These are phyloP conservation scores for Aphidius gifuensis DNA, from an alignment of 1,140 invertebrate genomes.

Conservation along the genomic window DNA sequence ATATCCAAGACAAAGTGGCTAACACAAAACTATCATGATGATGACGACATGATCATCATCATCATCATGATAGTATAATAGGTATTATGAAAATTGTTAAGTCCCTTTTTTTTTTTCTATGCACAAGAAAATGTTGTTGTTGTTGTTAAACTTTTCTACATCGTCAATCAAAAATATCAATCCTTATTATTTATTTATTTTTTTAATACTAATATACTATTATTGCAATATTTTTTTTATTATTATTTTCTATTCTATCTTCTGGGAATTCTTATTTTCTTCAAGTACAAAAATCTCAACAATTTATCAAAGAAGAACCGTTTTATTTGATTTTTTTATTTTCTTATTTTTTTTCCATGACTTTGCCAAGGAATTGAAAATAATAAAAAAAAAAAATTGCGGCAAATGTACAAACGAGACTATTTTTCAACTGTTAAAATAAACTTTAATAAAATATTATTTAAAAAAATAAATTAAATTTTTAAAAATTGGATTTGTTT, in stretches of 20 bases:
- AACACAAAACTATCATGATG: neutral
- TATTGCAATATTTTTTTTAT: neutral
- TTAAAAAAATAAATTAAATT: too few species aligned
- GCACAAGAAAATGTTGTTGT: too few species aligned
- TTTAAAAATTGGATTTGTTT: too few species aligned
- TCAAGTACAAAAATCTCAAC: slow-evolving; percentile 3
- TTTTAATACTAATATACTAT: neutral
- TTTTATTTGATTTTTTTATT: too few species aligned
- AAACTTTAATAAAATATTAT: slow-evolving; percentile 23
- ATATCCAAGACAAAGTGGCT: neutral
- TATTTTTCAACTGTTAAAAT: slow-evolving; percentile 17
- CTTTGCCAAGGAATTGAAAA: too few species aligned
- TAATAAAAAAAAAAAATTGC: neutral
- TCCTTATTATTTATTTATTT: neutral
- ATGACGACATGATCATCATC: too few species aligned
- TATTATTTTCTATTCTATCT: slow-evolving; percentile 4
- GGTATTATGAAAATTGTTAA: neutral
- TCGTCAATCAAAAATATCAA: slow-evolving; percentile 9
- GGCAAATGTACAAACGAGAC: slow-evolving; percentile 17
- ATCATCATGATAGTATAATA: neutral
- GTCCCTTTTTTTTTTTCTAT: too few species aligned
- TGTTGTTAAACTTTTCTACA: neutral
- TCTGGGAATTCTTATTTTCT: neutral
- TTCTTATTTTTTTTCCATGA: too few species aligned
- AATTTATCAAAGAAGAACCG: slow-evolving; percentile 16